A percentile compares a stretch with the other conserved stretches of the same genome.
Conservation (phyloP, 2,888 invertebrate species). For the Blomia tropicalis region DNA sequence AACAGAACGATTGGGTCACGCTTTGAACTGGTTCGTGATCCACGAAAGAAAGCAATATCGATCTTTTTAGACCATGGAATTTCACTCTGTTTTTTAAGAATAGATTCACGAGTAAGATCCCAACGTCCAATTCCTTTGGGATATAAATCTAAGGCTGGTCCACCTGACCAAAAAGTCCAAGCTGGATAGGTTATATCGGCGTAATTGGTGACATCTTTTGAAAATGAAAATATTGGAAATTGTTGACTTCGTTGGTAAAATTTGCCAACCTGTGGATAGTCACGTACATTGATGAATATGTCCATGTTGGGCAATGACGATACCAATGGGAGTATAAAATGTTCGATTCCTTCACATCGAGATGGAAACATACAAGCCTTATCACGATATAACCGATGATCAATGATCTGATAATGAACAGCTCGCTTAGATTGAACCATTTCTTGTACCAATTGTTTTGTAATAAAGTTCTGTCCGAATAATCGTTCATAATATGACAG, state of each 20-base stretch:
- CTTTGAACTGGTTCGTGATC: constrained; percentile 79
- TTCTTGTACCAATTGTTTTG: constrained; percentile 46
- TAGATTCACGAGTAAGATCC: constrained; percentile 61
- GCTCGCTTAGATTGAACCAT: constrained; percentile 46
- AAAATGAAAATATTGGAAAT: constrained; percentile 82
- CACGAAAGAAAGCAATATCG: constrained; percentile 58
- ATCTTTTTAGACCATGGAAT: constrained; percentile 55
- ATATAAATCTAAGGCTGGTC: constrained; percentile 82
- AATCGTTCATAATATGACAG: background rate
- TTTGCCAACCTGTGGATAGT: constrained; percentile 60
- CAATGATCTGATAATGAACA: constrained; percentile 64
- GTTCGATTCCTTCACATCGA: constrained; percentile 72
- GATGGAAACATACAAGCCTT: constrained; percentile 77
- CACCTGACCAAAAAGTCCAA: constrained; percentile 97
- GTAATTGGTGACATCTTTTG: constrained; percentile 68
- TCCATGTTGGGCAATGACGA: constrained; percentile 60
- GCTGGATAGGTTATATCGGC: constrained; percentile 79
- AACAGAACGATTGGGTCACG: constrained; percentile 69
- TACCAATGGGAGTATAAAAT: constrained; percentile 58
- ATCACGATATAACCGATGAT: constrained; percentile 61
- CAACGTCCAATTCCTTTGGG: constrained; percentile 84
- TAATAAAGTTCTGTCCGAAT: constrained; percentile 39
- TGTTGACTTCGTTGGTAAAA: constrained; percentile 45
- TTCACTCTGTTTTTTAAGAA: constrained; percentile 43
- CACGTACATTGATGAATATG: constrained; percentile 68